Evolutionary conservation across 2,113 vertebrate genomes (phyloP).

Genomic region (Lamprotornis superbus): DNA sequence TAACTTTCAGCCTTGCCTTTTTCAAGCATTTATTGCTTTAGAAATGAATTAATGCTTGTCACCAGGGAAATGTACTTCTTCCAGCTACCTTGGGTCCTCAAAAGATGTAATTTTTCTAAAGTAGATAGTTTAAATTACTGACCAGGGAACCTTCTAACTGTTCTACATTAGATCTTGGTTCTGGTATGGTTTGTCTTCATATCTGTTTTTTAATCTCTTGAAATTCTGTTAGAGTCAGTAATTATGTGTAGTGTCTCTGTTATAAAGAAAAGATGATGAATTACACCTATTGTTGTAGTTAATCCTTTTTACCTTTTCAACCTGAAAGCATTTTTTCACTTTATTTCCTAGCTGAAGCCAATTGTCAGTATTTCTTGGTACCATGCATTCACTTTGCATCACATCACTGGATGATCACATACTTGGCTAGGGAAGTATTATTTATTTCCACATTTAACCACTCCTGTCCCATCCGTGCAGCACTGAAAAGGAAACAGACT

Average conservation of each 20-base stretch:
- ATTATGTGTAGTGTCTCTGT: fast-evolving
- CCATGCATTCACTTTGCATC: background rate
- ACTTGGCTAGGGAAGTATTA: background rate
- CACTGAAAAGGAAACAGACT: background rate
- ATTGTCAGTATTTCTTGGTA: background rate
- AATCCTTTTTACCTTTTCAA: background rate
- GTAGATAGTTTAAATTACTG: background rate
- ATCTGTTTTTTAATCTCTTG: background rate
- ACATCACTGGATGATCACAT: fast-evolving
- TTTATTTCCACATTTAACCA: background rate
- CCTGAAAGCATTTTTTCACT: background rate
- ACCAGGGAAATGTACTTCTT: background rate
- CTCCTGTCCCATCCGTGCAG: background rate
- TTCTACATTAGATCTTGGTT: background rate
- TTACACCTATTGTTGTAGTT: background rate
- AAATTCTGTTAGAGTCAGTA: background rate
- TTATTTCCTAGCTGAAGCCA: background rate
- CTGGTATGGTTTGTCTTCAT: background rate
- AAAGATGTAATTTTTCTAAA: background rate
- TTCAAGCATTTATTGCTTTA: slow-evolving; percentile 5
- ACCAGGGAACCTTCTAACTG: background rate
- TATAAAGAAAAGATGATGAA: background rate
- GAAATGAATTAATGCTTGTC: slow-evolving; percentile 1
- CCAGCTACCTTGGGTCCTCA: background rate
- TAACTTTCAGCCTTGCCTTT: slow-evolving; percentile 47